Base-by-base conservation (phyloP, 1,140 invertebrate species). In the Drosophila teissieri region DNA sequence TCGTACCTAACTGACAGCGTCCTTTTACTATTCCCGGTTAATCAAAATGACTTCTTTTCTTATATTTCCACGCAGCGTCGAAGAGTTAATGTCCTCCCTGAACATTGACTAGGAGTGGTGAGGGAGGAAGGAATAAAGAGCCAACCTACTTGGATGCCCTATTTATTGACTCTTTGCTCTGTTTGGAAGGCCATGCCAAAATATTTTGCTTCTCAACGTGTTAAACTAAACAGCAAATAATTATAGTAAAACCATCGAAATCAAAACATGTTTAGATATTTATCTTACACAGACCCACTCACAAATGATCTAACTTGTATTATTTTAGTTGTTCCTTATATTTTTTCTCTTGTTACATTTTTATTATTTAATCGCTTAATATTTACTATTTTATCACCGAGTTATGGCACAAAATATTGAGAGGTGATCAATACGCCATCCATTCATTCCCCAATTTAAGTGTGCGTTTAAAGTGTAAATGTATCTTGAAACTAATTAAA, bases 51-150 rank as follows among this genome's bases (percentile, higher is more conserved):
- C 19, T 42, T 22, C 22, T 17, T 24, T 36, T 45, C 61, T 8
- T 48, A 72, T 22, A 3, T 15, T 31, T 8, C 31, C 14, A 19
- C 4, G 22, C 42, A 92, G 91, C 15, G 91, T 92, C 40, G 91
- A 92, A 49, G 91, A 92, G 44, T 74, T 91, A 15, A 92, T 92
- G 91, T 92, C 91, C 15, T 92, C 91, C 3, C 62, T 92, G 22
- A 92, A 92, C 54, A 92, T 92, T 73, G 91, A 92, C 61, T 92
- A 92, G 22, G 57, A 51, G 17, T 17, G 12, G 4, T 46, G 19
- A 7, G 7, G 7, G 24, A 19, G 22, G 34, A 27, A 24, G 1
- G 14, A 17, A 36, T 31, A 40, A 14, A 27, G 51, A 17, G 39
- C 11, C 27, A 37, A 22, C 15, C 17, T 19, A 39, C 14, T 22